phyloP scores from a whole-genome alignment of 2,888 invertebrate genomes.

The Caradrina kadenii region DNA sequence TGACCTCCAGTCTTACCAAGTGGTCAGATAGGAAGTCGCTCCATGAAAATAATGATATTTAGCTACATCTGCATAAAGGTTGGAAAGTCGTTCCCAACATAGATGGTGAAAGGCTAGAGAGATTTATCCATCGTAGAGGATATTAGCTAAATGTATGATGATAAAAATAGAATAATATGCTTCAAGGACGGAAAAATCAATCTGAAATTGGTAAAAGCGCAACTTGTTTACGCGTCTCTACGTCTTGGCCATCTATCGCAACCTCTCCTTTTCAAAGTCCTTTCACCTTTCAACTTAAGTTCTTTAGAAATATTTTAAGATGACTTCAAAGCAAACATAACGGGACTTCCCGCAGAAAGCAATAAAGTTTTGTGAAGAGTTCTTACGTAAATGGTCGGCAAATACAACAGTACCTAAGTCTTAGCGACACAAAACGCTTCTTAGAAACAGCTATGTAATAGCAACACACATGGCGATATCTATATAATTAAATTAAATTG shows the following conservation, averaged over 20 bases:
- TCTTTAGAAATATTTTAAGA: conserved; percentile 25
- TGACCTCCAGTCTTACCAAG: too few species aligned
- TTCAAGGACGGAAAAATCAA: neutral
- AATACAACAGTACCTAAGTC: neutral
- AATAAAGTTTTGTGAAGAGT: conserved; percentile 38
- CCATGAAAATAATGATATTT: too few species aligned
- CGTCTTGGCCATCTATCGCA: neutral
- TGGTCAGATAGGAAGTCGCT: too few species aligned
- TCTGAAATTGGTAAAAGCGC: neutral
- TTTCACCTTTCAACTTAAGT: conserved; percentile 30
- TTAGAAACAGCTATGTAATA: conserved; percentile 25
- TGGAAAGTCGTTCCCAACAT: too few species aligned
- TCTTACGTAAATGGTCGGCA: conserved; percentile 31
- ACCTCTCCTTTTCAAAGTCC: conserved; percentile 15
- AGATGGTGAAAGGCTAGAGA: too few species aligned
- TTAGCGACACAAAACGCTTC: conserved; percentile 11
- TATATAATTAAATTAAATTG: too few species aligned
- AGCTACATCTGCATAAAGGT: too few species aligned
- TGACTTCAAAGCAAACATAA: conserved; percentile 34
- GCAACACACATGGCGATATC: neutral
- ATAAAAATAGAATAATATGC: neutral
- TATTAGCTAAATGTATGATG: neutral
- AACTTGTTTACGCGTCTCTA: neutral
- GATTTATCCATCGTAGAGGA: neutral
- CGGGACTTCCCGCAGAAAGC: conserved; percentile 24